Conservation (phyloP, 2,113 vertebrate genomes). For the Myocastor coypus region DNA sequence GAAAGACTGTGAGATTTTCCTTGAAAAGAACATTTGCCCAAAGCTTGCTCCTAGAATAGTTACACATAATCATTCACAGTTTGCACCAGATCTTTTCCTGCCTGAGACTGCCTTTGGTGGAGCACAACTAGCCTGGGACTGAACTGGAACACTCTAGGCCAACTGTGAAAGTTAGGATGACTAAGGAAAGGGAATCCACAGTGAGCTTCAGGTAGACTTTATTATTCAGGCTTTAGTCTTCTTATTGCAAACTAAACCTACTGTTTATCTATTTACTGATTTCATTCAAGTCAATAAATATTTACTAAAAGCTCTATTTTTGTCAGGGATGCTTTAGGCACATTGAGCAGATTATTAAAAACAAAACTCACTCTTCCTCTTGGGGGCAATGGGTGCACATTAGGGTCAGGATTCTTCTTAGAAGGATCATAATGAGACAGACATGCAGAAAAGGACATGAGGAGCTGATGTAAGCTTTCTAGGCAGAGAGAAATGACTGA, state of each 20-base stretch:
- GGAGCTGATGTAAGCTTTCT: not conserved
- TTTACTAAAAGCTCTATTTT: not conserved
- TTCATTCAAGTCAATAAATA: not conserved
- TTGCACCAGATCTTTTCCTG: not conserved
- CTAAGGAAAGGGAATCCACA: not conserved
- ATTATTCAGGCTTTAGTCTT: not conserved
- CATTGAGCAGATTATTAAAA: not conserved
- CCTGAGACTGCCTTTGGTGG: not conserved
- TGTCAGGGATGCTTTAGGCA: slow-evolving; percentile 24
- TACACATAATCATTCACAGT: not conserved
- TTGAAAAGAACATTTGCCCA: not conserved
- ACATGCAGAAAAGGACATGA: not conserved
- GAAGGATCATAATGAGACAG: not conserved
- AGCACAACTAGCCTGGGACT: not conserved
- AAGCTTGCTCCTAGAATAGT: not conserved
- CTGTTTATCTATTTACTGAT: not conserved
- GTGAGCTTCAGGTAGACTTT: not conserved
- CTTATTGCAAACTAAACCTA: not conserved
- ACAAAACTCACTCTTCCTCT: not conserved
- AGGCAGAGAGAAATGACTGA: not conserved
- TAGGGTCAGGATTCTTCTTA: not conserved
- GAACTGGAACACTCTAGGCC: not conserved
- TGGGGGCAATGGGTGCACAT: not conserved
- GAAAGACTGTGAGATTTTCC: not conserved
- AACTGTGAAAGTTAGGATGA: not conserved